Evolutionary conservation across 2,888 invertebrate genomes (phyloP).

Genomic region (Alloplasta piceator): DNA sequence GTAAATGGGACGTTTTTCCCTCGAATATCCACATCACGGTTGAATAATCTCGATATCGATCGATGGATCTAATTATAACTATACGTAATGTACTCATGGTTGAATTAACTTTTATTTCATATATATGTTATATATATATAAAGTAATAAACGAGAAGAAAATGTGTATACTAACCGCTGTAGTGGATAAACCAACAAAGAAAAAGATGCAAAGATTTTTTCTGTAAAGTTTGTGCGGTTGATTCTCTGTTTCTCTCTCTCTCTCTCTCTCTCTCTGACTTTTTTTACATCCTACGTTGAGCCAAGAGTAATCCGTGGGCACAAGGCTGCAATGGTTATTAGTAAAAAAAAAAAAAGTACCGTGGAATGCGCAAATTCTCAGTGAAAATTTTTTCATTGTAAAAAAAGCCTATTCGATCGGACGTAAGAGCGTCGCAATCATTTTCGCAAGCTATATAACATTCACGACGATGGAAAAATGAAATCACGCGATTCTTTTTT

Average conservation of each 20-base stretch:
- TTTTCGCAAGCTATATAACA: slow-evolving; percentile 28
- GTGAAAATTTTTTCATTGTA: background rate
- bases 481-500: background rate
- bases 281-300: background rate
- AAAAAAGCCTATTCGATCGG: background rate
- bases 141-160: slow-evolving; percentile 75
- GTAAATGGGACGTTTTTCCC: slow-evolving; percentile 26
- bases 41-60: slow-evolving; percentile 66
- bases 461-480: slow-evolving; percentile 20
- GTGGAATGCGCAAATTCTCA: background rate
- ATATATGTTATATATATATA: slow-evolving; percentile 44
- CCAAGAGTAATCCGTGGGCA: too few relatives aligned
- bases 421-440: background rate
- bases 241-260: background rate
- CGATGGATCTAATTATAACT: slow-evolving; percentile 66
- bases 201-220: slow-evolving; percentile 61
- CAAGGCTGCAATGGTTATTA: background rate
- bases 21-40: slow-evolving; percentile 37
- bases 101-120: slow-evolving; percentile 79
- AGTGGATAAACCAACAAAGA: slow-evolving; percentile 44
- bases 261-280: background rate
- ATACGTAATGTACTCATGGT: slow-evolving; percentile 77
- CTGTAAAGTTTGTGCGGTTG: slow-evolving; percentile 44
- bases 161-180: slow-evolving; percentile 76
- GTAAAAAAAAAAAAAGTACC: background rate